phyloP scores from a whole-genome alignment of 2,113 vertebrate genomes.

The Hypanus sabinus region DNA sequence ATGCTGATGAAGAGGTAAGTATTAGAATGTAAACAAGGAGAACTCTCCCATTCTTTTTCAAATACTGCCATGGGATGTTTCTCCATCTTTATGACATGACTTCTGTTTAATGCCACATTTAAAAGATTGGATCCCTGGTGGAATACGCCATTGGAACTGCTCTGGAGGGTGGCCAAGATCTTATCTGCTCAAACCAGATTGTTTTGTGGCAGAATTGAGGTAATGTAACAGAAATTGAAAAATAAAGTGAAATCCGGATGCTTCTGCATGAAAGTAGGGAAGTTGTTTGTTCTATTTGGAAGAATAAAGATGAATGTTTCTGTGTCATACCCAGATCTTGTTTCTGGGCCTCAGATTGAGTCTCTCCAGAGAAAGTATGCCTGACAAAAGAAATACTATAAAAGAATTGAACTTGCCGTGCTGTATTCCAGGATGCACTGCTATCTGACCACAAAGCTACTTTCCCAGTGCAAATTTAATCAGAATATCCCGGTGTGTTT shows the following conservation, averaged over 20 bases:
- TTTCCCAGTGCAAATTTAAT: neutral
- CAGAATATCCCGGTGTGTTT: neutral
- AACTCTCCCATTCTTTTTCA: too few relatives aligned
- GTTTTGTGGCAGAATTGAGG: neutral
- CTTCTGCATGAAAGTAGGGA: neutral
- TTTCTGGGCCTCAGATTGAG: neutral
- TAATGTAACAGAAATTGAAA: neutral
- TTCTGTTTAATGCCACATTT: too few relatives aligned
- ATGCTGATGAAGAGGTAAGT: neutral
- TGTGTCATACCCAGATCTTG: neutral
- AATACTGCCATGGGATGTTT: too few relatives aligned
- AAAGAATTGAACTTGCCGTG: neutral
- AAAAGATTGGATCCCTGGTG: neutral
- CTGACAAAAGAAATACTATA: neutral
- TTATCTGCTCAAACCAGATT: neutral
- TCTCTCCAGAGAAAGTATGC: neutral
- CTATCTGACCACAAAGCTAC: neutral
- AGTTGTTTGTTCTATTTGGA: neutral
- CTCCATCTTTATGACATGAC: too few relatives aligned
- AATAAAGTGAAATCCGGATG: neutral
- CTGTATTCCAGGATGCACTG: neutral
- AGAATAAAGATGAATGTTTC: neutral
- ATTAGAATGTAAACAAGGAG: neutral
- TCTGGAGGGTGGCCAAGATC: neutral
- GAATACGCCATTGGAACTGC: neutral